A percentile compares a stretch with the other conserved stretches of the same genome.
These are phyloP conservation scores for Lutjanus campechanus DNA, from an alignment of 2,797 vertebrate genomes.

Conservation along the genomic window DNA sequence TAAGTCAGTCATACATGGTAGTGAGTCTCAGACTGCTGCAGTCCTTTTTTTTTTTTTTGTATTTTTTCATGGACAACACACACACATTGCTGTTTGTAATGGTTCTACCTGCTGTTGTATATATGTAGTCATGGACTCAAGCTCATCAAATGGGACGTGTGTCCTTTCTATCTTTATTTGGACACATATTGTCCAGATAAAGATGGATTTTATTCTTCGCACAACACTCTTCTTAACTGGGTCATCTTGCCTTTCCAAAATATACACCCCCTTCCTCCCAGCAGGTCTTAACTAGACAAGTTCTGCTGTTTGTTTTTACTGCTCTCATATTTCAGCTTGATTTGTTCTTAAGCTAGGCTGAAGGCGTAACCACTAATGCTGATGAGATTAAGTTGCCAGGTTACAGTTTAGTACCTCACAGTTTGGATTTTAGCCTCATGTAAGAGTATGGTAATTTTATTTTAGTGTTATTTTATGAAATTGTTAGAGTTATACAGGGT, in stretches of 20 bases:
- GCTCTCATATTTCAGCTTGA: conserved; percentile 34
- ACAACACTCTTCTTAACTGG: conserved; percentile 19
- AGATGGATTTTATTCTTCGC: conserved; percentile 22
- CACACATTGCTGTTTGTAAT: not conserved
- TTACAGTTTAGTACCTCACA: conserved; percentile 25
- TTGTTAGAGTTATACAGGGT: not conserved
- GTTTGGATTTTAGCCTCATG: not conserved
- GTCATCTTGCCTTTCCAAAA: conserved; percentile 28
- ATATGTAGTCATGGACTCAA: not conserved
- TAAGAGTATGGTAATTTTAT: not conserved
- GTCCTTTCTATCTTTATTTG: conserved; percentile 5
- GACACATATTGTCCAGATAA: not conserved
- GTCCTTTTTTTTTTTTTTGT: not conserved
- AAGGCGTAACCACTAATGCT: conserved; percentile 8
- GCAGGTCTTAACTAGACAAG: conserved; percentile 4
- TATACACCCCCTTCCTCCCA: not conserved
- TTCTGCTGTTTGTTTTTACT: conserved; percentile 37
- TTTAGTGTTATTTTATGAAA: conserved; percentile 11
- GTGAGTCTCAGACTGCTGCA: not conserved
- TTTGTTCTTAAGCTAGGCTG: conserved; percentile 20
- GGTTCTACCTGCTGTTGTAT: not conserved
- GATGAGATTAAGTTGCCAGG: conserved; percentile 13
- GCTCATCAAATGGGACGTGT: not conserved
- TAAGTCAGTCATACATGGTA: not conserved
- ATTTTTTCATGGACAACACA: not conserved